Evolutionary conservation across 2,113 vertebrate genomes (phyloP).

Genomic region (Anoplopoma fimbria): DNA sequence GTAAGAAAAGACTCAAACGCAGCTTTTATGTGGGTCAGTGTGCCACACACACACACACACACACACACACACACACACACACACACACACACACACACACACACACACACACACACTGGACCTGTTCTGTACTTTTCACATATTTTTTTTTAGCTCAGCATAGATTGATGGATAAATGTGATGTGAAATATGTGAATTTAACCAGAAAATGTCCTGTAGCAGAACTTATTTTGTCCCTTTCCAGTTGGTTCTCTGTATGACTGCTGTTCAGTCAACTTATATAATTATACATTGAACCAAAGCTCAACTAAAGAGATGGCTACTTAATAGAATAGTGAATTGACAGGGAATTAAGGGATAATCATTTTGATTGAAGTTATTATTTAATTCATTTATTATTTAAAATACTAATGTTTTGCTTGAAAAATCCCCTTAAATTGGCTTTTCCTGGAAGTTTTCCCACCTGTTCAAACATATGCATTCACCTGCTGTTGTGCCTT

Average conservation of each 20-base stretch:
- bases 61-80: neutral
- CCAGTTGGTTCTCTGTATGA: neutral
- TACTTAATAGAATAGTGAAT: no score
- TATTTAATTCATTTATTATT: neutral
- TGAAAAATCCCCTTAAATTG: neutral
- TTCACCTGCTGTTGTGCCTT: no score
- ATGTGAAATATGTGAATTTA: conserved; percentile 9
- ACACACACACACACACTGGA: conserved; percentile 14
- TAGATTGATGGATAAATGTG: neutral
- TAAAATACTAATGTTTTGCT: neutral
- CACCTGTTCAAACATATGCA: no score
- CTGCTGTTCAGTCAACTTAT: no score
- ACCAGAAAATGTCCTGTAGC: neutral
- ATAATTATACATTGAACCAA: neutral
- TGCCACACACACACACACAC: conserved; percentile 34
- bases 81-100: neutral
- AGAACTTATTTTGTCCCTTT: neutral
- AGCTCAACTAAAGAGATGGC: neutral
- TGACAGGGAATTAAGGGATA: no score
- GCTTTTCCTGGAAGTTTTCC: neutral
- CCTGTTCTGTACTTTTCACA: conserved; percentile 1
- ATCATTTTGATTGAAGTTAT: neutral
- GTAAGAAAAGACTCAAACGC: conserved; percentile 13
- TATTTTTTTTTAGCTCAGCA: neutral
- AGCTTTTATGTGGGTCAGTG: conserved; percentile 64